A percentile compares a stretch with the other conserved stretches of the same genome.
Conservation (phyloP, 2,113 vertebrate species). For the Probosciger aterrimus region DNA sequence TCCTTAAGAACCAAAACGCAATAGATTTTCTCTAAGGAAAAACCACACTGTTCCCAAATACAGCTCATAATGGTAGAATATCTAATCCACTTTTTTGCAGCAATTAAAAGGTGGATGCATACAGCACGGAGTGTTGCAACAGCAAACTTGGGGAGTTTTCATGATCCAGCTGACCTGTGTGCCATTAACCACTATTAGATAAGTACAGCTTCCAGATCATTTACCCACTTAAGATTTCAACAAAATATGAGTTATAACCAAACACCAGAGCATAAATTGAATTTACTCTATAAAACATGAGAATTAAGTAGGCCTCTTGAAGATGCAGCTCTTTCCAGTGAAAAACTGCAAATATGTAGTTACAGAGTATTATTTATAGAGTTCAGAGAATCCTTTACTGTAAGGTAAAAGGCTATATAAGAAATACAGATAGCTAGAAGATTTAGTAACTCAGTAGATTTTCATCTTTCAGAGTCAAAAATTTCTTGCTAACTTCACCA, state of each 20-base stretch:
- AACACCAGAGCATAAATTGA: neutral
- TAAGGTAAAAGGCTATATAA: neutral
- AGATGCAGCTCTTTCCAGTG: neutral
- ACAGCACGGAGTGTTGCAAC: neutral
- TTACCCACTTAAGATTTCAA: neutral
- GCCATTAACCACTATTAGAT: neutral
- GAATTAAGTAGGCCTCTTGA: neutral
- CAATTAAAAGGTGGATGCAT: neutral
- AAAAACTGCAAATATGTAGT: neutral
- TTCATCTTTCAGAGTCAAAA: neutral
- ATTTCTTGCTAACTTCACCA: neutral
- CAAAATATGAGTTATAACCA: neutral
- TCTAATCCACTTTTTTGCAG: neutral
- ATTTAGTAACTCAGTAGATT: neutral
- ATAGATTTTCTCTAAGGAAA: conserved; percentile 16
- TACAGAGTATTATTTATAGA: neutral
- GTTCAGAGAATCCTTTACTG: neutral
- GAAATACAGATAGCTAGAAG: neutral
- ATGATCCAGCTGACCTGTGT: neutral
- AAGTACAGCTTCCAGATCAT: neutral
- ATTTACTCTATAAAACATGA: neutral
- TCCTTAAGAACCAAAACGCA: conserved; percentile 3
- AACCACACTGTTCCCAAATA: neutral
- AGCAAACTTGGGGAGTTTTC: neutral
- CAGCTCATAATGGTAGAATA: neutral